Evolutionary conservation across 1,140 invertebrate genomes (phyloP).

Genomic region (Drosophila virilis): DNA sequence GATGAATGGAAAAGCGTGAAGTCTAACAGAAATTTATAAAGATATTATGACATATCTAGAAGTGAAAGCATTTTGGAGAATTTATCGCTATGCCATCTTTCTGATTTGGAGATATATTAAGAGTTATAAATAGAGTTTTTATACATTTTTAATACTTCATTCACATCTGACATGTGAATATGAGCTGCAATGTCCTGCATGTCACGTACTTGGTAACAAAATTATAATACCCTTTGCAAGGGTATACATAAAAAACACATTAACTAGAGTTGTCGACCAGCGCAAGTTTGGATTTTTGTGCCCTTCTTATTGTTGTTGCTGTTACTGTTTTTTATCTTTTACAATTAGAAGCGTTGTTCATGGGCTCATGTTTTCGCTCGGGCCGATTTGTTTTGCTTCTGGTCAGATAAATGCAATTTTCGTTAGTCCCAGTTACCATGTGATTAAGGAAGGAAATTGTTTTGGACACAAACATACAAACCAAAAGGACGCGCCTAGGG

Average conservation of each 20-base stretch:
- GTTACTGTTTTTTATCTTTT: slow-evolving; percentile 71
- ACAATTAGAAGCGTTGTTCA: slow-evolving; percentile 74
- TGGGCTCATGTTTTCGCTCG: slow-evolving; percentile 49
- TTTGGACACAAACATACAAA: slow-evolving; percentile 76
- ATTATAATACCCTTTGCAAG: neutral
- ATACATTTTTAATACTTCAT: too few species aligned
- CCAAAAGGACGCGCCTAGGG: slow-evolving; percentile 65
- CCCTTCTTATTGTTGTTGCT: slow-evolving; percentile 13
- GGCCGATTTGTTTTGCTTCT: slow-evolving; percentile 62
- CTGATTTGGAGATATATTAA: too few species aligned
- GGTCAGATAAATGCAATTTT: slow-evolving; percentile 78
- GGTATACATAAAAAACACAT: slow-evolving; percentile 30
- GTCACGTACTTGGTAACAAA: neutral
- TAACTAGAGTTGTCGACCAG: slow-evolving; percentile 66
- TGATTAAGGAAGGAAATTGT: slow-evolving; percentile 84
- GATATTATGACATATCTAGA: too few species aligned
- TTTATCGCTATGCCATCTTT: too few species aligned
- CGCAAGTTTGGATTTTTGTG: slow-evolving; percentile 44
- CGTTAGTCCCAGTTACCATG: slow-evolving; percentile 62
- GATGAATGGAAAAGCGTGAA: too few species aligned
- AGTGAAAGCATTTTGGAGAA: too few species aligned
- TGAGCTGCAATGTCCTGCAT: neutral
- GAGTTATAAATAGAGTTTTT: too few species aligned
- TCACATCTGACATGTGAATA: too few species aligned
- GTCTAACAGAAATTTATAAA: too few species aligned